Conservation (phyloP, 2,113 vertebrate species). For the Oreocharis arfaki region DNA sequence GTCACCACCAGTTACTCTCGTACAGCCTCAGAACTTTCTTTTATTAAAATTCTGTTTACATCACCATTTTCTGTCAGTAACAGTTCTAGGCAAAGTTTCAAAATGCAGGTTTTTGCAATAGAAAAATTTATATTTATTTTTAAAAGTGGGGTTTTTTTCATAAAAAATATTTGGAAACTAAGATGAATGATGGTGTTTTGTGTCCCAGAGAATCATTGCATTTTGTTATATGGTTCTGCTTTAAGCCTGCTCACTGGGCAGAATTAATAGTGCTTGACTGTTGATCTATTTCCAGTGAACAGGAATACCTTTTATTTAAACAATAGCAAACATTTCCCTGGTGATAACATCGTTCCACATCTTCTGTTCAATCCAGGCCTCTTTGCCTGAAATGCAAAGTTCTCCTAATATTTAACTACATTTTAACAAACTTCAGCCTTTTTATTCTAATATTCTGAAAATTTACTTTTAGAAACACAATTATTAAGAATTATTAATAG, state of each 20-base stretch:
- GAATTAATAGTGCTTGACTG: not conserved
- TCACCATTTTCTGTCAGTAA: not conserved
- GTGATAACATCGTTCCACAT: not conserved
- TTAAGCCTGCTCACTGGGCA: not conserved
- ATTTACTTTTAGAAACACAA: not conserved
- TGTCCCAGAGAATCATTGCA: not conserved
- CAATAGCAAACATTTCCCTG: not conserved
- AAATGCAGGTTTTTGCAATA: not conserved
- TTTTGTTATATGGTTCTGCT: not conserved
- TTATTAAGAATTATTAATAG: not conserved
- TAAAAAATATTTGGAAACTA: not conserved
- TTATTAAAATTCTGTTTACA: not conserved
- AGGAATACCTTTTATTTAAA: not conserved
- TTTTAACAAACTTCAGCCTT: not conserved
- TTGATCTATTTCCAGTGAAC: not conserved
- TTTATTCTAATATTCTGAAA: not conserved
- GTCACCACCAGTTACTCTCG: not conserved
- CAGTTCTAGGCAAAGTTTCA: not conserved
- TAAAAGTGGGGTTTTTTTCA: fast-evolving
- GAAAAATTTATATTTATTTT: not conserved
- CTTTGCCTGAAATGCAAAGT: not conserved
- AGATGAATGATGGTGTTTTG: not conserved
- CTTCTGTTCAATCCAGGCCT: not conserved
- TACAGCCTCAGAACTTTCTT: not conserved
- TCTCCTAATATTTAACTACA: not conserved